These are phyloP conservation scores for Nephrotoma guestfalica DNA, from an alignment of 2,888 invertebrate species.

Conservation along the genomic window DNA sequence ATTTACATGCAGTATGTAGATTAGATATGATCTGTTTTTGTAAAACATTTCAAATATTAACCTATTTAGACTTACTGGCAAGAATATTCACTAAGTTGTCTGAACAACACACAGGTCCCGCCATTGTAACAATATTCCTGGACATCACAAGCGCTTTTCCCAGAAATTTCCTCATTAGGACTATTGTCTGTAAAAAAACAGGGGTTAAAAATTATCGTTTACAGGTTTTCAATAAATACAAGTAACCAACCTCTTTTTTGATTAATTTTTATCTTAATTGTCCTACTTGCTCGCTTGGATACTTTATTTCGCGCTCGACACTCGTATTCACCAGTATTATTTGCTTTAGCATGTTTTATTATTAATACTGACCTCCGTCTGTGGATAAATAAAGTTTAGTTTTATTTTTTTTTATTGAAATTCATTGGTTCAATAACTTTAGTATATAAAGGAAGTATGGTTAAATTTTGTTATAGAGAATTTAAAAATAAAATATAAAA, in stretches of 20 bases:
- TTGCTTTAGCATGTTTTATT: conserved; percentile 55
- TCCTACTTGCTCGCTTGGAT: conserved; percentile 25
- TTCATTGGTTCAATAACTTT: background rate
- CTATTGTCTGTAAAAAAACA: background rate
- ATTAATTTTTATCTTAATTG: conserved; percentile 27
- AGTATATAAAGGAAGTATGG: background rate
- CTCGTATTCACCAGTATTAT: conserved; percentile 68
- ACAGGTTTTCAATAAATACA: background rate
- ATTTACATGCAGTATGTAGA: background rate
- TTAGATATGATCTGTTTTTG: background rate
- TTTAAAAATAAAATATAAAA: background rate
- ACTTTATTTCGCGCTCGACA: conserved; percentile 53
- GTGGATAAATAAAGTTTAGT: conserved; percentile 25
- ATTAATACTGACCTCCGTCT: conserved; percentile 75
- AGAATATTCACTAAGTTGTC: conserved; percentile 61
- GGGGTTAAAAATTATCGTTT: background rate
- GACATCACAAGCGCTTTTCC: background rate
- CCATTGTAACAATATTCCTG: conserved; percentile 64
- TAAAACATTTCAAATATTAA: background rate
- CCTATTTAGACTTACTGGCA: conserved; percentile 59
- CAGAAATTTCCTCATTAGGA: background rate
- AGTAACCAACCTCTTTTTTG: background rate
- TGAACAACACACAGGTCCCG: conserved; percentile 71
- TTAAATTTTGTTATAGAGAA: background rate
- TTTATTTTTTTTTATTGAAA: background rate